Base-by-base conservation (phyloP, 1,140 invertebrate genomes). In the Bombus fervidus region DNA sequence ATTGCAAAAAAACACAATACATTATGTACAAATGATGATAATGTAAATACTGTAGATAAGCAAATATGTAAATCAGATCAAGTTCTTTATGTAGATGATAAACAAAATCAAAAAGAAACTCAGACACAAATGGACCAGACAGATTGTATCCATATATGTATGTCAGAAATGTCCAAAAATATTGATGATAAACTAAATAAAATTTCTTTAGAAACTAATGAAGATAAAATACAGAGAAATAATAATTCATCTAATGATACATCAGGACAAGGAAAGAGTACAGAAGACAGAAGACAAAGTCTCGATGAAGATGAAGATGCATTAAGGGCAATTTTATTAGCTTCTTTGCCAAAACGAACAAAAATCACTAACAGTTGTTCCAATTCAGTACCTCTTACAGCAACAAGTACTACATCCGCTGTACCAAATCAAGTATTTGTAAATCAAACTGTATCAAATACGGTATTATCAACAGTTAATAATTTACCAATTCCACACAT, bases 251-350 rank as follows among this genome's bases (percentile, higher is more conserved):
- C 28, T 12, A 64, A 47, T 12, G 47, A 66, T 59, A 15, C 9
- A 34, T n/a, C 5, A 15, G 34, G 47, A 34, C 18, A 59, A 18
- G 31, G 2, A 6, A 80, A 76, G 6, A 37, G 47, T 31, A 68
- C 69, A 73, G 85, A 75, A 18, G 74, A 83, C 31, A 93, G 92
- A 73, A 92, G 92, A 81, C 78, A 83, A 9, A 95, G 93, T 43
- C 10, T 94, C 12, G 95, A 95, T 2, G 95, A 95, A 47, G 95
- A 95, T 68, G 95, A 95, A 72, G 92, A 95, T 72, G 89, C 85
- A 13, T 86, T 95, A 22, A 86, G 95, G 47, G 93, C 92, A 28
- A 91, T 93, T 78, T 81, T 95, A 37, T 64, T 95, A 10, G 94
- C 94, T 25, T 94, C 94, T 18, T 81, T 95, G 37, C 91, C 90